These are phyloP conservation scores for Halcyon senegalensis DNA, from an alignment of 2,113 vertebrate species.

Conservation along the genomic window DNA sequence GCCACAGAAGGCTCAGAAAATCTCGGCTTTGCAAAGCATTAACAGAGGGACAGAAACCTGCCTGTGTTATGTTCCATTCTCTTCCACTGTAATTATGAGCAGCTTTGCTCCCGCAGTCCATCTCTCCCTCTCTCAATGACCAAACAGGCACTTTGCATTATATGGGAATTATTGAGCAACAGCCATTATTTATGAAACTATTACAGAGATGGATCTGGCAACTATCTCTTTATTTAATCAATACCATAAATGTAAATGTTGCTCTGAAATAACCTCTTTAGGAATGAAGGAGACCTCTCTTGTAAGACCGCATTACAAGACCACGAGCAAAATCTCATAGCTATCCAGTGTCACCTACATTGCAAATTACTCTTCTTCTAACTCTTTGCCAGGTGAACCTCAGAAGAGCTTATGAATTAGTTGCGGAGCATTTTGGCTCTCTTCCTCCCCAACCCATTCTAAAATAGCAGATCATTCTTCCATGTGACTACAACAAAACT, in stretches of 20 bases:
- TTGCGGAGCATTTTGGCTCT: background rate
- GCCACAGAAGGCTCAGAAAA: background rate
- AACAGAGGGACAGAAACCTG: background rate
- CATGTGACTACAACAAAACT: background rate
- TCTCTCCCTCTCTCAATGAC: background rate
- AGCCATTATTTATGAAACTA: background rate
- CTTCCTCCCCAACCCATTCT: background rate
- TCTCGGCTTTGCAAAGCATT: background rate
- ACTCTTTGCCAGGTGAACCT: background rate
- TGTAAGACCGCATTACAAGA: background rate
- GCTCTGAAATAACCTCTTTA: background rate
- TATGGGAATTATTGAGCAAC: background rate
- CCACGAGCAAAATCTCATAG: background rate
- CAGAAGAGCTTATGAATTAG: slow-evolving; percentile 4
- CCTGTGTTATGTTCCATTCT: background rate
- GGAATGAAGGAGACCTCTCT: background rate
- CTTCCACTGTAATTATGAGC: background rate
- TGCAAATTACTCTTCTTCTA: background rate
- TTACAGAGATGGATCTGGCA: slow-evolving; percentile 14
- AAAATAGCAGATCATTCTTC: background rate
- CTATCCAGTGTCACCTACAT: background rate
- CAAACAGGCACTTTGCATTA: background rate
- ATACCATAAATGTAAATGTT: slow-evolving; percentile 3
- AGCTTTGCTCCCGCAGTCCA: background rate
- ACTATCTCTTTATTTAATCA: slow-evolving; percentile 34